Percentiles rank a stretch among this genome's conserved stretches.
These are phyloP conservation scores for Ameiurus melas DNA, from an alignment of 2,113 vertebrate genomes.

Conservation along the genomic window DNA sequence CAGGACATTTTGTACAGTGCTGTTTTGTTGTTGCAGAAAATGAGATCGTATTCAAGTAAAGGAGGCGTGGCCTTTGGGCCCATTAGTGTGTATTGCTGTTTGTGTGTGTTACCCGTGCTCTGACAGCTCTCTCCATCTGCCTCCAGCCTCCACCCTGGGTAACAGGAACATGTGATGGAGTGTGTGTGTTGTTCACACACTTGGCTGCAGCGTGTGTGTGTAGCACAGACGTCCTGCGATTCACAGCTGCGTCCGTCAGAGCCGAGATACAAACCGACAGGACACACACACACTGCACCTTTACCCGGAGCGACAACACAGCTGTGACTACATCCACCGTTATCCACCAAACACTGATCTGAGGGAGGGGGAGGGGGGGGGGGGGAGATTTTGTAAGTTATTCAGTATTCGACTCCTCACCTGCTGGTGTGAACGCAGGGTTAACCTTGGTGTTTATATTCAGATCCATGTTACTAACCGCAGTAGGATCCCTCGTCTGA, in stretches of 20 bases:
- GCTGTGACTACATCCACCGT: conserved; percentile 84
- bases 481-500: conserved; percentile 86
- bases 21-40: neutral
- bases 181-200: conserved; percentile 85
- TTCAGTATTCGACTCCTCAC: neutral
- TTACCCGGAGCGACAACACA: conserved; percentile 82
- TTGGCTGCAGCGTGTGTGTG: conserved; percentile 82
- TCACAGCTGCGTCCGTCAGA: conserved; percentile 81
- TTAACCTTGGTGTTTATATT: neutral
- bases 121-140: conserved; percentile 78
- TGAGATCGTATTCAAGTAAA: neutral
- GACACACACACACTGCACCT: conserved; percentile 82
- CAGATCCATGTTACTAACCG: conserved; percentile 66
- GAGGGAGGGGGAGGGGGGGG: conserved; percentile 22
- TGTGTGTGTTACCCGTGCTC: conserved; percentile 72
- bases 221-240: conserved; percentile 78
- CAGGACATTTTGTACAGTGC: neutral
- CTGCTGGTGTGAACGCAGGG: neutral
- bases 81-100: neutral
- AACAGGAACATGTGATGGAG: conserved; percentile 84
- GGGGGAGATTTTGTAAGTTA: neutral
- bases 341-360: conserved; percentile 82
- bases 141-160: conserved; percentile 81
- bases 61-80: neutral
- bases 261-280: conserved; percentile 73